A percentile compares a stretch with the other conserved stretches of the same genome.
Conservation (phyloP, 2,888 invertebrate genomes). For the Tachina fera region DNA sequence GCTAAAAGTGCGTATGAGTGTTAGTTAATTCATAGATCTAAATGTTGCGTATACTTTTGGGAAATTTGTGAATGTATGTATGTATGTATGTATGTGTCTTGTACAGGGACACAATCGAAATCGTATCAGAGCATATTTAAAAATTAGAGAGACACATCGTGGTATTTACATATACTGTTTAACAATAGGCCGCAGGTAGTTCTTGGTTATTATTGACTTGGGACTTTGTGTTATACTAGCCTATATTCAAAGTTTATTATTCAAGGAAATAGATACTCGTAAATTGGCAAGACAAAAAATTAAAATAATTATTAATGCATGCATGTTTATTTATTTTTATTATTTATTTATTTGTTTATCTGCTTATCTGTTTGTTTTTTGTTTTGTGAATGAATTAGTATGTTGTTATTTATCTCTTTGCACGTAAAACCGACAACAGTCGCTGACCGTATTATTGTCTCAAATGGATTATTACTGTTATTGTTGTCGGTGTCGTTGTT, state of each 20-base stretch:
- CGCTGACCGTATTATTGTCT: conserved; percentile 62
- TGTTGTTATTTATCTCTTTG: conserved; percentile 14
- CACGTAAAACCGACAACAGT: conserved; percentile 45
- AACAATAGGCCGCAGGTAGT: too few relatives aligned
- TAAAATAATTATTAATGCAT: neutral
- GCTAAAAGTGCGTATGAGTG: conserved; percentile 37
- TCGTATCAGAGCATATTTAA: too few relatives aligned
- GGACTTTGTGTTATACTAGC: too few relatives aligned
- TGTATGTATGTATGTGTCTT: too few relatives aligned
- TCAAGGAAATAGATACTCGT: too few relatives aligned
- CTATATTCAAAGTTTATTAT: too few relatives aligned
- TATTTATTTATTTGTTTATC: neutral
- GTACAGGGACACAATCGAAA: too few relatives aligned
- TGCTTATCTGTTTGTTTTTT: neutral
- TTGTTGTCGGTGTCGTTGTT: conserved; percentile 27
- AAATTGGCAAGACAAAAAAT: neutral
- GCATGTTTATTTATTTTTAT: neutral
- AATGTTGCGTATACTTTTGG: conserved; percentile 6
- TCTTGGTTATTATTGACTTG: too few relatives aligned
- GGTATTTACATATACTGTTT: too few relatives aligned
- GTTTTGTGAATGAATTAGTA: neutral
- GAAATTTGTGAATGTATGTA: neutral
- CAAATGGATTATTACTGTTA: conserved; percentile 54
- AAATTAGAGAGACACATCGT: too few relatives aligned
- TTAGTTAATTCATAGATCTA: neutral